phyloP scores from a whole-genome alignment of 2,888 invertebrate genomes.

The Cheilosia pagana region DNA sequence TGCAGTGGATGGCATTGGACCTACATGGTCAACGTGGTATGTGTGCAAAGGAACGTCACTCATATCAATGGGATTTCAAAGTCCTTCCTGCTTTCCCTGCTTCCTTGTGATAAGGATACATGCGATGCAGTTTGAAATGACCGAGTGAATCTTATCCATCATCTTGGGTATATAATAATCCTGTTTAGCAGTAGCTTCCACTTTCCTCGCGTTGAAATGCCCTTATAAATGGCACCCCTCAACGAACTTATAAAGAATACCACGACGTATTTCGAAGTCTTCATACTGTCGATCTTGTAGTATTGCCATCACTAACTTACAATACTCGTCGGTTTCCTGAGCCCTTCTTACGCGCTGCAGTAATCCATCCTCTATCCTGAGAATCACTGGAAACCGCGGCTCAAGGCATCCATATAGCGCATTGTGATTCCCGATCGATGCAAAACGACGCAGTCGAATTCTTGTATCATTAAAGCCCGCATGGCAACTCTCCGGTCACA shows the following conservation, averaged over 20 bases:
- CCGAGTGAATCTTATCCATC: not conserved
- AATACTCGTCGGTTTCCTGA: not conserved
- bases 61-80: slow-evolving; percentile 5
- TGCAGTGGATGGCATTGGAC: not conserved
- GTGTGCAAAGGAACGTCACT: not conserved
- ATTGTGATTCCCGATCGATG: slow-evolving; percentile 14
- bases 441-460: slow-evolving; percentile 19
- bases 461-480: slow-evolving; percentile 32
- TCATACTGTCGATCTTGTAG: not conserved
- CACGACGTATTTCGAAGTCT: not conserved
- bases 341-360: not conserved
- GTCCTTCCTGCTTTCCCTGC: not conserved
- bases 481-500: slow-evolving; percentile 30
- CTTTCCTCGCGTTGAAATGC: not conserved
- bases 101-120: not conserved
- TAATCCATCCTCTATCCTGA: slow-evolving; percentile 12
- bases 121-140: not conserved
- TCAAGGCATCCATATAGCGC: slow-evolving; percentile 22
- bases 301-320: not conserved
- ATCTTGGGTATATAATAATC: not conserved
- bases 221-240: not conserved
- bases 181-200: not conserved
- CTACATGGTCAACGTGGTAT: slow-evolving; percentile 1
- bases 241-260: not conserved
- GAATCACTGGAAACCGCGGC: not conserved